Evolutionary conservation across 1,140 invertebrate species (phyloP), one percentile per base, ranked within the genome.

Genomic region (Bathynomus jamesi): DNA sequence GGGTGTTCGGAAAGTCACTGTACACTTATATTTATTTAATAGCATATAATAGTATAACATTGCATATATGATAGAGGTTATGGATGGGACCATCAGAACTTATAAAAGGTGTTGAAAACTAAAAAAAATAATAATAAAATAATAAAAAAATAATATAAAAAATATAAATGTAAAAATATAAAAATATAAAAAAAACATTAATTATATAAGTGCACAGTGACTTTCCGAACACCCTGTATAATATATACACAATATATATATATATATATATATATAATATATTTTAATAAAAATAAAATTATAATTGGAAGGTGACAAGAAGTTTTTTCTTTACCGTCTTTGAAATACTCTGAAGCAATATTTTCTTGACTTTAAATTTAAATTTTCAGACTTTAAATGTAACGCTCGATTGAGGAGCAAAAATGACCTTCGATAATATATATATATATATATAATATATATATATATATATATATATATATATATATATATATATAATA

Each of bases 391-490:
- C 40, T 53, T 53, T 53, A 17, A 53, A 53, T 53, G 40, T 53
- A 21, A 11, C 40, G 40, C 40, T 53, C 21, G 40, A 53, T 17
- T 53, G 40, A 53, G 21, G 40, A 53, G 21, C 11, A 53, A 53
- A 53, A 53, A 53, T 53, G 11, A 53, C 40, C 40, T 53, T 11
- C 40, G n/a, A n/a, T n/a, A n/a, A n/a, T 53, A 53, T 53, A 53
- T 53, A 53, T 53, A 21, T 53, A 21, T 53, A 53, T 53, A 53
- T 17, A 53, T 21, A 53, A 53, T 53, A 53, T 53, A 53, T 53
- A 53, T 53, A 53, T 53, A 53, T 53, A 53, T 53, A 53, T 53
- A 53, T 53, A 53, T 53, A 53, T 53, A 53, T 53, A 53, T 53
- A 53, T 53, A 53, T 53, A 53, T 53, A 53, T 53, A 53, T 53